Percentiles rank a stretch among this genome's conserved stretches.
These are phyloP conservation scores for Volucella inflata DNA, from an alignment of 2,888 invertebrate species.

Conservation along the genomic window DNA sequence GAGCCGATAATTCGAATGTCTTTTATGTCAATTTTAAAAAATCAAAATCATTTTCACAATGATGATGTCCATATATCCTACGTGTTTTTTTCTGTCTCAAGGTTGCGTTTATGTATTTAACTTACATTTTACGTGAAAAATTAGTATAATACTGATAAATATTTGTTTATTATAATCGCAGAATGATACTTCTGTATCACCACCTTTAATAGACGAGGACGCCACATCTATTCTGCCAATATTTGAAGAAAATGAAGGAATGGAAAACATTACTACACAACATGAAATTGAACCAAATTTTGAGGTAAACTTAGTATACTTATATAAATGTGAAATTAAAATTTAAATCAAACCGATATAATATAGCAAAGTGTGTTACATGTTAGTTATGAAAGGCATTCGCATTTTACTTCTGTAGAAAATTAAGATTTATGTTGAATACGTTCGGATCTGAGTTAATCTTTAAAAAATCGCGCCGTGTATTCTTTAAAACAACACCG, in stretches of 20 bases:
- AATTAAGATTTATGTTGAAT: too few species aligned
- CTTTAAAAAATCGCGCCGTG: too few species aligned
- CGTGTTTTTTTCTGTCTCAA: constrained; percentile 43
- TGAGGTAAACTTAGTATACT: constrained; percentile 31
- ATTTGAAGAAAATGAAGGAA: constrained; percentile 53
- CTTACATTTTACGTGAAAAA: neutral
- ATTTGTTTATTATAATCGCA: constrained; percentile 26
- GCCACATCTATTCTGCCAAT: constrained; percentile 45
- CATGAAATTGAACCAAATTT: constrained; percentile 38
- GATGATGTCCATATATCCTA: constrained; percentile 35
- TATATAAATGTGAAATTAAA: neutral
- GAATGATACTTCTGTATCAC: constrained; percentile 48
- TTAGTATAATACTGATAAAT: neutral
- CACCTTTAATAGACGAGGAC: constrained; percentile 55
- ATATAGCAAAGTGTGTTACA: too few species aligned
- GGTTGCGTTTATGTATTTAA: constrained; percentile 26
- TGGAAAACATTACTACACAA: constrained; percentile 50
- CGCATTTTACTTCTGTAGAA: too few species aligned
- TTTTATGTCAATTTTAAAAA: constrained; percentile 20
- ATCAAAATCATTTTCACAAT: constrained; percentile 59
- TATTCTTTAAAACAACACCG: too few species aligned
- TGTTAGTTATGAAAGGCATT: too few species aligned
- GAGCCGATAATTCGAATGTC: constrained; percentile 10
- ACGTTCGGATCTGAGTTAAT: too few species aligned
- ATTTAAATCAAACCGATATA: too few species aligned